Percentiles rank a stretch among this genome's conserved stretches.
These are phyloP conservation scores for Enteromius mattozi DNA, from an alignment of 2,797 vertebrate genomes.

Conservation along the genomic window DNA sequence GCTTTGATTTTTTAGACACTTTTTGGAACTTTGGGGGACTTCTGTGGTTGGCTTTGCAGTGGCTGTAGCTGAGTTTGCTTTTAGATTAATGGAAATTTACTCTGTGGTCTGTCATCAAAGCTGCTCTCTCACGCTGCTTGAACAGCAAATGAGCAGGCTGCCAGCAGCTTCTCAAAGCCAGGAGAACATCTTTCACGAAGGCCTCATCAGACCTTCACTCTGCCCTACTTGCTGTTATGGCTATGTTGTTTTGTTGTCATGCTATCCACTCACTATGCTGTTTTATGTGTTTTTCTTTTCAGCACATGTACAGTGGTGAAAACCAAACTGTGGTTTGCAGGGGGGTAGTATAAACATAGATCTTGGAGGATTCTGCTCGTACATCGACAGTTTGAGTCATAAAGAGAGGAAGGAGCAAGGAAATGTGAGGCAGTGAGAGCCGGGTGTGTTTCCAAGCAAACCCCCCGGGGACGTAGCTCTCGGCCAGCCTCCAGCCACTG, in stretches of 20 bases:
- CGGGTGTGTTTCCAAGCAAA: slow-evolving; percentile 41
- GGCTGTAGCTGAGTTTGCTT: slow-evolving; percentile 44
- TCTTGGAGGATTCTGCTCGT: slow-evolving; percentile 8
- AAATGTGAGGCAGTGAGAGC: slow-evolving; percentile 28
- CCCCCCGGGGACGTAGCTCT: slow-evolving; percentile 48
- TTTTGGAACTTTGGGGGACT: slow-evolving; percentile 43
- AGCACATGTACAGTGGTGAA: slow-evolving; percentile 29
- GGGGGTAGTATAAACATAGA: slow-evolving; percentile 40
- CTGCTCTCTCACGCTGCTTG: slow-evolving; percentile 48
- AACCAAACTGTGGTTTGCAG: slow-evolving; percentile 28
- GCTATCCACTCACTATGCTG: slow-evolving; percentile 21
- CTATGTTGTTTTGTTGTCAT: slow-evolving; percentile 45
- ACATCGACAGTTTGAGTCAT: slow-evolving; percentile 32
- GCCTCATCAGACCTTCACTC: slow-evolving; percentile 25
- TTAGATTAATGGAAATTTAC: slow-evolving; percentile 52
- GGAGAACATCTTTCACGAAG: slow-evolving; percentile 46
- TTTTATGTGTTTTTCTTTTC: slow-evolving; percentile 31
- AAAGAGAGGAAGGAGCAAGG: slow-evolving; percentile 29
- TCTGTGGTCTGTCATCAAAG: slow-evolving; percentile 52
- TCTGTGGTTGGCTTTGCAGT: slow-evolving; percentile 44
- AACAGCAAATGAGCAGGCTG: slow-evolving; percentile 39
- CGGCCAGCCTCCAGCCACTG: slow-evolving; percentile 58
- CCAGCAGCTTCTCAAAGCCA: slow-evolving; percentile 34
- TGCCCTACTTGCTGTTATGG: slow-evolving; percentile 24
- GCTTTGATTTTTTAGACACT: slow-evolving; percentile 35